A percentile compares a stretch with the other conserved stretches of the same genome.
These are phyloP conservation scores for Ectemnius cavifrons DNA, from an alignment of 2,888 invertebrate genomes.

Conservation along the genomic window DNA sequence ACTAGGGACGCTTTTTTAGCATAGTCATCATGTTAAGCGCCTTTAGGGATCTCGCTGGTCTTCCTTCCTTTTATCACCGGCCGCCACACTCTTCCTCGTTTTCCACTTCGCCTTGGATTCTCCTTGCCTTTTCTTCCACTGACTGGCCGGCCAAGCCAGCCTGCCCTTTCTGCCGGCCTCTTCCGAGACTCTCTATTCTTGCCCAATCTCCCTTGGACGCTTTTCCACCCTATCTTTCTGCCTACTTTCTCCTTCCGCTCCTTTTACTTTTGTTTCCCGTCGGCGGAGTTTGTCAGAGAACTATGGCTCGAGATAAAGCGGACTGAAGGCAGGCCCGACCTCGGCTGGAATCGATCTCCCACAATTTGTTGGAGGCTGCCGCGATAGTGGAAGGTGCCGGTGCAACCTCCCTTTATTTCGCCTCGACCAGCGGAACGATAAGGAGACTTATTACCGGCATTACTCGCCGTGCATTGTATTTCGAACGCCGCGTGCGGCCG, in stretches of 20 bases:
- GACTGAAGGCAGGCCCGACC: background rate
- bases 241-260: background rate
- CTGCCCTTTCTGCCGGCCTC: background rate
- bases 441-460: constrained; percentile 17
- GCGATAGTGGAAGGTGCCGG: constrained; percentile 3
- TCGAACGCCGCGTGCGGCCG: no score
- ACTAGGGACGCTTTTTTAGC: constrained; percentile 43
- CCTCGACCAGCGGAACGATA: constrained; percentile 13
- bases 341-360: constrained; percentile 33
- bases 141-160: background rate
- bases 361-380: constrained; percentile 13
- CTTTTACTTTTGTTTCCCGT: constrained; percentile 1
- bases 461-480: background rate
- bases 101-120: background rate
- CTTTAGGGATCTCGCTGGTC: constrained; percentile 11
- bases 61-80: constrained; percentile 12
- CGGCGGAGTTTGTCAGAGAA: constrained; percentile 10
- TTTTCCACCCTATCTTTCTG: background rate
- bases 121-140: background rate
- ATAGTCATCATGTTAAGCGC: constrained; percentile 37
- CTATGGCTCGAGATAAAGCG: constrained; percentile 24
- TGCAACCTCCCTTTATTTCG: constrained; percentile 9
- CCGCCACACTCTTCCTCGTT: background rate
- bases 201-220: background rate
- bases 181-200: background rate